Percentiles rank a stretch among this genome's conserved stretches.
Evolutionary conservation across 2,888 invertebrate genomes (phyloP).

Genomic region (Cerastoderma edule): DNA sequence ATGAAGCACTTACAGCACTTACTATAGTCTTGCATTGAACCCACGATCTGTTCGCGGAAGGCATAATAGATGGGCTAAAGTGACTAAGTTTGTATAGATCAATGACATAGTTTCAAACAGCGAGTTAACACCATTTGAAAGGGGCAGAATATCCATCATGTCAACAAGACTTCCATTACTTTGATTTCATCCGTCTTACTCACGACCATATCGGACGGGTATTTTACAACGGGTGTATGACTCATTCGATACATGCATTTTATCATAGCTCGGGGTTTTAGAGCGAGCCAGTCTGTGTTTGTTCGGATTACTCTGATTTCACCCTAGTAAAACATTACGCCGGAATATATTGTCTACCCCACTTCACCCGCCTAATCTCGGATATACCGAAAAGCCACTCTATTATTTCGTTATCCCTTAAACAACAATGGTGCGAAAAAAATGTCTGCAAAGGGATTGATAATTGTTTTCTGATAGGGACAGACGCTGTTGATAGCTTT

Average conservation of each 20-base stretch:
- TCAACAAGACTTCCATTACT: too few relatives aligned
- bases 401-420: conserved; percentile 21
- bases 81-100: too few relatives aligned
- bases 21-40: too few relatives aligned
- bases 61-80: too few relatives aligned
- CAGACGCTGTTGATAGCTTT: background rate
- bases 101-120: too few relatives aligned
- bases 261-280: conserved; percentile 25
- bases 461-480: conserved; percentile 21
- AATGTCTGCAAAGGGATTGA: conserved; percentile 11
- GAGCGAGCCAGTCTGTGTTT: conserved; percentile 34
- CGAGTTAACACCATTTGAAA: too few relatives aligned
- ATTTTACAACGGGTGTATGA: background rate
- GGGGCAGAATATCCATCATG: too few relatives aligned
- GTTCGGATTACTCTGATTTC: conserved; percentile 27
- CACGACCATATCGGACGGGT: too few relatives aligned
- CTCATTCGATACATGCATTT: conserved; percentile 3
- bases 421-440: conserved; percentile 3
- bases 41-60: too few relatives aligned
- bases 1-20: too few relatives aligned
- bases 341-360: conserved; percentile 20
- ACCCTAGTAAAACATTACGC: conserved; percentile 8
- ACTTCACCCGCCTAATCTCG: conserved; percentile 23
- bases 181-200: too few relatives aligned
- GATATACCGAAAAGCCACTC: conserved; percentile 19